Base-by-base conservation (phyloP, 1,140 invertebrate species). In the Ladona fulva region DNA sequence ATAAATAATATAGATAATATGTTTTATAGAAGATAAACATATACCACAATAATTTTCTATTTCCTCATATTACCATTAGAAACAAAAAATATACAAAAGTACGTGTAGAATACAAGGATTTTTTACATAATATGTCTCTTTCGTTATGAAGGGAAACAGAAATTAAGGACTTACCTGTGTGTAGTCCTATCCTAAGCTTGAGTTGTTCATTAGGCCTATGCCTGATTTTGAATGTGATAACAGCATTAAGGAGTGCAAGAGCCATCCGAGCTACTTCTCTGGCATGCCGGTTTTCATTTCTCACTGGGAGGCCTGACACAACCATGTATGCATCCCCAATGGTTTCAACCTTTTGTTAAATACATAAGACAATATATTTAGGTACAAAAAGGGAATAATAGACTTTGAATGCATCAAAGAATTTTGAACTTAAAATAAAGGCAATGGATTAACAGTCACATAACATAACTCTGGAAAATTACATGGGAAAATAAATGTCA, bases 281-380 rank as follows among this genome's bases (percentile, higher is more conserved):
- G 0, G 95, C 96, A 84, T 99, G 97, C 37, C 90, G 87, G 78
- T 91, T 91, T 0, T 93, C 95, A 84, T 97, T 98, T 76, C 94
- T 87, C 77, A 94, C 90, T 0, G 96, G 96, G 14, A 98, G 86
- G 14, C 97, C 97, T 0, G 93, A 95, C 0, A 95, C 93, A 79
- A 92, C 95, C 93, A 99, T 98, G 85, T 99, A 99, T 1, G 97
- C 97, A 84, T 99, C 97, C 0, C 97, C 97, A 80, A 98, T 98
- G 8, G 97, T 98, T 86, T 98, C 97, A 66, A 97, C 95, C 95
- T 96, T 80, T n/a, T 25, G 82, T 83, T 80, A 77, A 37, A 78
- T 78, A 76, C 75, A 80, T 74, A 37, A 75, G 78, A 74, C 66
- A 16, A 81, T n/a, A n/a, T n/a, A n/a, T n/a, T n/a, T 75, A 76